phyloP scores from a whole-genome alignment of 2,888 invertebrate genomes.

The Molanna angustata region DNA sequence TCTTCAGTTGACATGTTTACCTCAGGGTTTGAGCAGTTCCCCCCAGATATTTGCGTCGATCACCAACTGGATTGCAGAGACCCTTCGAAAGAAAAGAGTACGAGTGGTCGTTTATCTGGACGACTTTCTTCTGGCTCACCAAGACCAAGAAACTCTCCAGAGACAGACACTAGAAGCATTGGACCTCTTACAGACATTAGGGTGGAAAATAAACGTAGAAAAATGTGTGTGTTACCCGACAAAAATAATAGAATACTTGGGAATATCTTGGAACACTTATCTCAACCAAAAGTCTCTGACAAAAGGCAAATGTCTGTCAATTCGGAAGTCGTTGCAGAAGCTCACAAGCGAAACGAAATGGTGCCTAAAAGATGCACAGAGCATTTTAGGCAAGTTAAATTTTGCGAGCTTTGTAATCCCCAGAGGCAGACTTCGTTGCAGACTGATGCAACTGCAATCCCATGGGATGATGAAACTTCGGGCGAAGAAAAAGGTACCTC shows the following conservation, averaged over 20 bases:
- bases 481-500: not conserved
- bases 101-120: slow-evolving; percentile 8
- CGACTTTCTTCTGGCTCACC: slow-evolving; percentile 17
- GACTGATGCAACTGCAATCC: not conserved
- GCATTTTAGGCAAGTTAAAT: slow-evolving; percentile 1
- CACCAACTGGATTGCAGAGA: slow-evolving; percentile 5
- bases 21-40: slow-evolving; percentile 1
- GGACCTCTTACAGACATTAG: slow-evolving; percentile 2
- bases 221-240: not conserved
- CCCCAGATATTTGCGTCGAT: not conserved
- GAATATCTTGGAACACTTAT: slow-evolving; percentile 1
- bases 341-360: not conserved
- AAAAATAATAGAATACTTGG: not conserved
- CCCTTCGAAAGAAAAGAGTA: not conserved
- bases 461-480: not conserved
- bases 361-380: slow-evolving; percentile 1
- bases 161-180: slow-evolving; percentile 4
- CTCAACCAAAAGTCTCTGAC: not conserved
- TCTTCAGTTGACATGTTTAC: slow-evolving; percentile 1
- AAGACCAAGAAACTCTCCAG: slow-evolving; percentile 6
- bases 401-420: slow-evolving; percentile 6
- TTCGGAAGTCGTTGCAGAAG: not conserved
- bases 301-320: not conserved
- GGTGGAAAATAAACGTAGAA: not conserved
- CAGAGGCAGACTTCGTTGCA: slow-evolving; percentile 5